Evolutionary conservation across 2,113 vertebrate species (phyloP).

Genomic region (Patagioenas fasciata): DNA sequence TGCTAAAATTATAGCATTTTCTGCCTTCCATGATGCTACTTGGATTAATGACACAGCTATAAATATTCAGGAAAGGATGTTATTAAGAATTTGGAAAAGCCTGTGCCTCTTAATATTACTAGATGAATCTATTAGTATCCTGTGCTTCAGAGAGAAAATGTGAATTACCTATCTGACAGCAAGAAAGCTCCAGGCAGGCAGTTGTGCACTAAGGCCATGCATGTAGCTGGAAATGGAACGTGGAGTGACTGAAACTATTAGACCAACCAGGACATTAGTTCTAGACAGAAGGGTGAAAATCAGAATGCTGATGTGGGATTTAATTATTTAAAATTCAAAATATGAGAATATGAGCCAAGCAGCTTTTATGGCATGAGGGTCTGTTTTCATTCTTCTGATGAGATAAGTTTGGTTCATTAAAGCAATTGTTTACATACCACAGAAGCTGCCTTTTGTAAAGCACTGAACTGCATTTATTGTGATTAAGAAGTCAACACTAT

Average conservation of each 20-base stretch:
- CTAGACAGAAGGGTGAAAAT: not conserved
- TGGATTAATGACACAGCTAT: not conserved
- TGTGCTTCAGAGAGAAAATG: not conserved
- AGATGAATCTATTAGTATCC: not conserved
- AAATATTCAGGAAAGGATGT: not conserved
- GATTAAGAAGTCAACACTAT: not conserved
- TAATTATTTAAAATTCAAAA: not conserved
- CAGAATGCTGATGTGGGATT: not conserved
- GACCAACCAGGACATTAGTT: not conserved
- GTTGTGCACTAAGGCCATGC: not conserved
- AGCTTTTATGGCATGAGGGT: not conserved
- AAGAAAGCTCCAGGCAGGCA: not conserved
- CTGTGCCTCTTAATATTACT: not conserved
- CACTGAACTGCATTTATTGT: not conserved
- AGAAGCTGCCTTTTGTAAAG: not conserved
- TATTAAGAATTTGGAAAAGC: not conserved
- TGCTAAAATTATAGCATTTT: not conserved
- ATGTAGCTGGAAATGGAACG: not conserved
- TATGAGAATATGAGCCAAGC: not conserved
- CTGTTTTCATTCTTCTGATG: not conserved
- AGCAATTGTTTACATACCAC: not conserved
- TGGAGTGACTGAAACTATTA: not conserved
- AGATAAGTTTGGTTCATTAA: not conserved
- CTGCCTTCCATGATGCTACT: not conserved
- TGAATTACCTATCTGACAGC: not conserved